phyloP scores from a whole-genome alignment of 92 coral and sea anemone genomes.

The Scolanthus callimorphus region DNA sequence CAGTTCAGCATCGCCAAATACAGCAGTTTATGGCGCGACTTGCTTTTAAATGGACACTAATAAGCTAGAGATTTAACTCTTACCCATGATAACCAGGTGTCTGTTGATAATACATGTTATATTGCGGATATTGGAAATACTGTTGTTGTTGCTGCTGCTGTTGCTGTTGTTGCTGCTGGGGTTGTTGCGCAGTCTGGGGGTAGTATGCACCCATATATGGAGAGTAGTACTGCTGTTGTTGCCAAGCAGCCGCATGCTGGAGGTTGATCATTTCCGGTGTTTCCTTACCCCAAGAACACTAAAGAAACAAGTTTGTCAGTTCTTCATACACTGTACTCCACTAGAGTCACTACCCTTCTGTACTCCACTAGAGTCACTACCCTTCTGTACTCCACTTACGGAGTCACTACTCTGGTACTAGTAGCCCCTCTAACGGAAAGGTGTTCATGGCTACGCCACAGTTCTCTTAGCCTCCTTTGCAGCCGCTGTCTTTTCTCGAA shows the following conservation, averaged over 20 bases:
- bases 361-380: not conserved
- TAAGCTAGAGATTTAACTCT: too few relatives aligned
- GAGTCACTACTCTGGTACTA: too few relatives aligned
- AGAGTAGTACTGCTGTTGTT: not conserved
- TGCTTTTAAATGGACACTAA: too few relatives aligned
- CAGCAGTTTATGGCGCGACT: too few relatives aligned
- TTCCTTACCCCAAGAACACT: conserved; percentile 97
- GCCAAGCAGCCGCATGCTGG: conserved; percentile 58
- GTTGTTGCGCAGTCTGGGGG: conserved; percentile 71
- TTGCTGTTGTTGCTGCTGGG: conserved; percentile 64
- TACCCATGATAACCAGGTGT: too few relatives aligned
- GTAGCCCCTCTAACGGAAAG: too few relatives aligned
- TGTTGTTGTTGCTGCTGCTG: conserved; percentile 48
- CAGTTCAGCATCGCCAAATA: too few relatives aligned
- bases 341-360: too few relatives aligned
- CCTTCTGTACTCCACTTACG: not conserved
- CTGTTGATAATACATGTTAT: conserved; percentile 68
- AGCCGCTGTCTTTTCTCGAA: too few relatives aligned
- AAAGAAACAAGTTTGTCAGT: not conserved
- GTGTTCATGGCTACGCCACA: too few relatives aligned
- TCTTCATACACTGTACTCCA: not conserved
- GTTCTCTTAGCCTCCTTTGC: too few relatives aligned
- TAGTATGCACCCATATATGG: conserved; percentile 43
- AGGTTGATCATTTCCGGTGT: conserved; percentile 51
- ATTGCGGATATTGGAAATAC: conserved; percentile 57